These are phyloP conservation scores for Leptonema lineaticorne DNA, from an alignment of 1,140 invertebrate species.

Conservation along the genomic window DNA sequence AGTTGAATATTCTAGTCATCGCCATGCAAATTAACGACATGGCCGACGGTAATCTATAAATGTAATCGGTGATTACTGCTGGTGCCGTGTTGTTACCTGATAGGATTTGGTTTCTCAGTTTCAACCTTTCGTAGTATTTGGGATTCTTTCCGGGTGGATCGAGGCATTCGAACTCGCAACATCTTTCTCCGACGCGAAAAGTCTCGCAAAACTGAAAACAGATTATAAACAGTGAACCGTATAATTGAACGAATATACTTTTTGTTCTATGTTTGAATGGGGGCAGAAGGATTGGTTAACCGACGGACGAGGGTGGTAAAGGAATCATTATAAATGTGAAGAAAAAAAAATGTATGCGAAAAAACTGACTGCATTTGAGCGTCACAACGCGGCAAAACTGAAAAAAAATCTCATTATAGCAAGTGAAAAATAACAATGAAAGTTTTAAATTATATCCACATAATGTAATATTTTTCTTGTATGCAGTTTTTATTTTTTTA, in stretches of 20 bases:
- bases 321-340: background rate
- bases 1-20: slow-evolving; percentile 18
- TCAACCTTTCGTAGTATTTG: slow-evolving; percentile 58
- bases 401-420: no score
- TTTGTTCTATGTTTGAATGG: no score
- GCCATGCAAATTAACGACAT: slow-evolving; percentile 41
- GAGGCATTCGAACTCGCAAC: slow-evolving; percentile 76
- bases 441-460: no score
- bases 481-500: no score
- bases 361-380: background rate
- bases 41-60: slow-evolving; percentile 47
- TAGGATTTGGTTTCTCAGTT: slow-evolving; percentile 58
- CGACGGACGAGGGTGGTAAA: no score
- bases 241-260: background rate
- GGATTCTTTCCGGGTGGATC: slow-evolving; percentile 66
- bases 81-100: slow-evolving; percentile 58
- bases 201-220: slow-evolving; percentile 69
- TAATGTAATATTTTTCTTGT: no score
- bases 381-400: slow-evolving; percentile 14
- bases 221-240: background rate
- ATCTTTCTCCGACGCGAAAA: slow-evolving; percentile 71
- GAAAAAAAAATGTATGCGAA: background rate
- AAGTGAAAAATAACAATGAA: no score
- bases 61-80: slow-evolving; percentile 42
- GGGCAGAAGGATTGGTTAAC: no score